Evolutionary conservation across 1,140 invertebrate genomes (phyloP).

Genomic region (Eueides isabella): DNA sequence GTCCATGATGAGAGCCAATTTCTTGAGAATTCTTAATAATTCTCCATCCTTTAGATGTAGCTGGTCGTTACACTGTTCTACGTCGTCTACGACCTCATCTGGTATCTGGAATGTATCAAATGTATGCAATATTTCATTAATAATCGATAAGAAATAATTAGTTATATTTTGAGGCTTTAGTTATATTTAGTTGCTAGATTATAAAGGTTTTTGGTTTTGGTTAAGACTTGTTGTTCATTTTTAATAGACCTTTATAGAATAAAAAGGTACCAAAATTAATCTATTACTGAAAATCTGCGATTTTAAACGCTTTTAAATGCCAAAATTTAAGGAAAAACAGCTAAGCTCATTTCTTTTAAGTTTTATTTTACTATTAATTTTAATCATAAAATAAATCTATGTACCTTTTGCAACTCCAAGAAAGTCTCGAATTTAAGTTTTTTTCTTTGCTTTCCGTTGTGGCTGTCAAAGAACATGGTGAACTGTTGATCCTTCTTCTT

Average conservation of each 20-base stretch:
- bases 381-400: no score
- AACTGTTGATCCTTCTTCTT: constrained; percentile 85
- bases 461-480: constrained; percentile 90
- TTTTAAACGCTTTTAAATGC: no score
- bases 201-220: no score
- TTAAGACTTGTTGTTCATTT: no score
- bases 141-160: neutral
- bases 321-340: no score
- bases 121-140: neutral
- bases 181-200: neutral
- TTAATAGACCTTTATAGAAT: no score
- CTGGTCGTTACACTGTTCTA: constrained; percentile 87
- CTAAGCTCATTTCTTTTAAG: no score
- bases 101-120: constrained; percentile 84
- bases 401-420: constrained; percentile 84
- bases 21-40: constrained; percentile 84
- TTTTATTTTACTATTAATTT: no score
- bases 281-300: no score
- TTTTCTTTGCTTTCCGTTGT: constrained; percentile 85
- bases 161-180: no score
- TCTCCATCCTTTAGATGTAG: constrained; percentile 85
- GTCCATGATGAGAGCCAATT: constrained; percentile 86
- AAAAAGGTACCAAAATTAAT: no score
- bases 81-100: constrained; percentile 83
- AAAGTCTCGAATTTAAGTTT: constrained; percentile 89